These are phyloP conservation scores for Ectemnius cavifrons DNA, from an alignment of 2,888 invertebrate species.

Conservation along the genomic window DNA sequence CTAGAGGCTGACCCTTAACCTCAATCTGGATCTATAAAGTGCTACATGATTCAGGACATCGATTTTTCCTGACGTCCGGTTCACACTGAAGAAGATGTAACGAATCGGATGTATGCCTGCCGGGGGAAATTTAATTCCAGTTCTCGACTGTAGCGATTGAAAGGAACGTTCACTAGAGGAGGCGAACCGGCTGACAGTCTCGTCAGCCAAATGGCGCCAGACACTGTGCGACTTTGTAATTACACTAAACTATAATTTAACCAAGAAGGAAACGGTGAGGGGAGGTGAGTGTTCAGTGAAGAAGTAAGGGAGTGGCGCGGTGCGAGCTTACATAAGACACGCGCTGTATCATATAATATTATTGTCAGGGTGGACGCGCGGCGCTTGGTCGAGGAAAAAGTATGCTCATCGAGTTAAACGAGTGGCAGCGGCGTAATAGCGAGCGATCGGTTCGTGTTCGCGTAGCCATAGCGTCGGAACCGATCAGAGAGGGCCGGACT, in stretches of 20 bases:
- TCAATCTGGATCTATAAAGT: constrained; percentile 20
- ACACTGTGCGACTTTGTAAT: not conserved
- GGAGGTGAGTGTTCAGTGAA: too few species aligned
- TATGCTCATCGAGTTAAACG: not conserved
- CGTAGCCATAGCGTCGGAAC: constrained; percentile 8
- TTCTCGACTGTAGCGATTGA: not conserved
- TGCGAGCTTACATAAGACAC: not conserved
- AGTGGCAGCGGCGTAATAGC: not conserved
- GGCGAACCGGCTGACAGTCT: too few species aligned
- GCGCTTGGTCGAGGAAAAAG: not conserved
- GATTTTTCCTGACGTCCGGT: constrained; percentile 3
- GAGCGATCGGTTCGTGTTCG: not conserved
- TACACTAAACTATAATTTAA: not conserved
- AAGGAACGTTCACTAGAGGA: too few species aligned
- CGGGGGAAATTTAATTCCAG: not conserved
- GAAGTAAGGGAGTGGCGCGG: not conserved
- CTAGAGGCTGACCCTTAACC: constrained; percentile 29
- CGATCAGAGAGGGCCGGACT: constrained; percentile 1
- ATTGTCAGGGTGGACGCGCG: not conserved
- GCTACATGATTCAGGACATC: constrained; percentile 28
- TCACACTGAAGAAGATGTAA: constrained; percentile 12
- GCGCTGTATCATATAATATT: not conserved
- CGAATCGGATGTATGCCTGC: not conserved
- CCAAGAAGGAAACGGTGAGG: too few species aligned
- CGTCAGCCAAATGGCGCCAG: too few species aligned